Conservation (phyloP, 2,113 vertebrate species). For the Phalacrocorax pelagicus region DNA sequence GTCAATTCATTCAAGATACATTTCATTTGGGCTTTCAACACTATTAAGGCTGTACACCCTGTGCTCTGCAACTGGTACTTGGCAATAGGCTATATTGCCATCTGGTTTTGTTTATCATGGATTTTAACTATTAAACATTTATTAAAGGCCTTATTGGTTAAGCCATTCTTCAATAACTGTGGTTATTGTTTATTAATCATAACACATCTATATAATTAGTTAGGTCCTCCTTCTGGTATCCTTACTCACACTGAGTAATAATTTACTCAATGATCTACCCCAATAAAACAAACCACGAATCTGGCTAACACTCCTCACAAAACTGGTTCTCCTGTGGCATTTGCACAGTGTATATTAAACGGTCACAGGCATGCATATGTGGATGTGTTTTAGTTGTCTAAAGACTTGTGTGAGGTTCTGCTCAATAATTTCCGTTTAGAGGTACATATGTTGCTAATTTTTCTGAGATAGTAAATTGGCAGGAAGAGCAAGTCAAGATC, state of each 20-base stretch:
- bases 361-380: background rate
- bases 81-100: slow-evolving; percentile 30
- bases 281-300: slow-evolving; percentile 11
- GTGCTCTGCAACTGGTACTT: background rate
- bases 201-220: slow-evolving; percentile 40
- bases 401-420: background rate
- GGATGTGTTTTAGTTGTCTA: background rate
- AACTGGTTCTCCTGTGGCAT: background rate
- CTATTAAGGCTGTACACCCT: background rate
- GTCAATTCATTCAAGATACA: background rate
- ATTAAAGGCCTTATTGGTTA: slow-evolving; percentile 59
- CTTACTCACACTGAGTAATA: background rate
- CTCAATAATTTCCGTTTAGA: background rate
- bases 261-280: background rate
- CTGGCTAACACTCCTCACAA: background rate
- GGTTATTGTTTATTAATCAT: slow-evolving; percentile 54
- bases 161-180: slow-evolving; percentile 35
- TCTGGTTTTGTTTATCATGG: slow-evolving; percentile 53
- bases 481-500: background rate
- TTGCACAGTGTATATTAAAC: background rate
- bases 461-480: background rate
- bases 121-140: slow-evolving; percentile 64
- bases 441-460: background rate
- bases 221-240: slow-evolving; percentile 24
- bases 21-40: background rate